Evolutionary conservation across 2,797 vertebrate species (phyloP), one percentile per base, ranked within the genome.

Genomic region (Percopsis omiscomaycus): DNA sequence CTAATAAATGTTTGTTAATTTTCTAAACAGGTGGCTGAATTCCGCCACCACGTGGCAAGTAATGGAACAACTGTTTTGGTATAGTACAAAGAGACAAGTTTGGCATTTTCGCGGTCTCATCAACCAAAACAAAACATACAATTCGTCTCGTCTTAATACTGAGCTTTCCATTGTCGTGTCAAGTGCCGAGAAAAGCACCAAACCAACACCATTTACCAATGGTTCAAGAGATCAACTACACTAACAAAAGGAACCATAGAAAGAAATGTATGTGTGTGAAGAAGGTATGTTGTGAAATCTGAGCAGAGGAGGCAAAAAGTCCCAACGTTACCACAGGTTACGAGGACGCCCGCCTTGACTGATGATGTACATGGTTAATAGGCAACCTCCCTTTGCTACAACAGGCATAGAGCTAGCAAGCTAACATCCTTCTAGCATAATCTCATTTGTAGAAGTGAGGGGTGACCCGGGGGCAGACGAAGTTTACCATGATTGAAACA

Each of bases 401-500:
- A 52, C 50, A 8, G 22, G 50, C 52, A 22, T 42, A 22, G 11
- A n/a, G 50, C 51, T 55, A 48, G 55, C 16, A 28, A 73, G 73
- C 54, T 59, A 82, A 84, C 77, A 42, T 42, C 37, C 37, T 42
- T 5, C 6, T 42, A 6, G 37, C 37, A 42, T 6, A 42, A 42
- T 42, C 6, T 42, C 37, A 42, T 42, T 42, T 42, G 37, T 42
- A 42, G 37, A 42, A 42, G 30, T 63, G 37, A 42, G 37, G 6
- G 37, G 37, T 42, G 37, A 42, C 37, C 37, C 37, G 37, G 37
- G 22, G 37, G 51, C 49, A 3, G 44, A 53, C 47, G 30, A 28
- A 61, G 74, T 79, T 79, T 69, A 82, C 83, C 82, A 80, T 83
- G 73, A 73, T 50, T 55, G 61, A 59, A 37, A 32, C 67, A 11